Evolutionary conservation across 2,113 vertebrate genomes (phyloP).

Genomic region (Chrysemys picta): DNA sequence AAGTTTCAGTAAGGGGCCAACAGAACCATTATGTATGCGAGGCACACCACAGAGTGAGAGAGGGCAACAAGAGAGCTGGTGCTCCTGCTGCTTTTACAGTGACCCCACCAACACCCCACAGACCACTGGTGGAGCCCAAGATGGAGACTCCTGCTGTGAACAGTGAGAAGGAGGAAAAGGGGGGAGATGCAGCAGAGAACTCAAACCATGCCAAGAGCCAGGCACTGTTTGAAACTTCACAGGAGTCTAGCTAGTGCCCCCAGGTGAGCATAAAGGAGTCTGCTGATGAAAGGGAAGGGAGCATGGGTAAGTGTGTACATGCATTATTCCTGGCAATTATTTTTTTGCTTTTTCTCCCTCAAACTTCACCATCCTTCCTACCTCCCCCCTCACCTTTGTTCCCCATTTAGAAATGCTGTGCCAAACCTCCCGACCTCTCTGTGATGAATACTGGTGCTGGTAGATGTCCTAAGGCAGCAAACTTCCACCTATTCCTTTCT

Average conservation of each 20-base stretch:
- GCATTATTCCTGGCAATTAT: not conserved
- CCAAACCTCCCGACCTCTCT: not conserved
- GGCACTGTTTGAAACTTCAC: not conserved
- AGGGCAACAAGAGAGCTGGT: not conserved
- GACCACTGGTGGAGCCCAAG: not conserved
- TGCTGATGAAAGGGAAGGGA: not conserved
- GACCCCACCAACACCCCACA: not conserved
- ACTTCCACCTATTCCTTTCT: not conserved
- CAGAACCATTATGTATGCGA: not conserved
- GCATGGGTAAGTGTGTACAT: not conserved
- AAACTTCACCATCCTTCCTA: not conserved
- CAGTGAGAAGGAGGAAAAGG: not conserved
- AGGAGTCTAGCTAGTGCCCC: not conserved
- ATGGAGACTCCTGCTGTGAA: not conserved
- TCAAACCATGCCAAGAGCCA: not conserved
- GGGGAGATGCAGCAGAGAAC: not conserved
- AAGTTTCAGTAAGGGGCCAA: not conserved
- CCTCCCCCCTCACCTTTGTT: not conserved
- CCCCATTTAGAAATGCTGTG: not conserved
- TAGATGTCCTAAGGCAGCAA: not conserved
- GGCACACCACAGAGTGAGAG: not conserved
- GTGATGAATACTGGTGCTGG: not conserved
- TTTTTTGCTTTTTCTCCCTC: not conserved
- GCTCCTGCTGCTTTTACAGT: not conserved
- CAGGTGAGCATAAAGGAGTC: not conserved